Evolutionary conservation across 2,797 vertebrate genomes (phyloP).

Genomic region (Scomberomorus guttatus): DNA sequence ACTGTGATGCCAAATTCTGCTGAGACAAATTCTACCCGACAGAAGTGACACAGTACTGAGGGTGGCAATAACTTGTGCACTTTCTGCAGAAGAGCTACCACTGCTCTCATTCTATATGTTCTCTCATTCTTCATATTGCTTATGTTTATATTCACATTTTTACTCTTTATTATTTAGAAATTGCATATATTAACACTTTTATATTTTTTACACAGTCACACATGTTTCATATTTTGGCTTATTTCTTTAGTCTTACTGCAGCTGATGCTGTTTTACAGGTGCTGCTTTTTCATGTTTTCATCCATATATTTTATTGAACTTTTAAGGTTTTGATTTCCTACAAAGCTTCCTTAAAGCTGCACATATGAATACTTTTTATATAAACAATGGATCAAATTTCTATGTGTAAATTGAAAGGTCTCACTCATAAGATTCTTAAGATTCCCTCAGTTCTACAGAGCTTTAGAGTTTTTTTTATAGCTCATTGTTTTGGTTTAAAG

Average conservation of each 20-base stretch:
- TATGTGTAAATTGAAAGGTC: too few relatives aligned
- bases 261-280: neutral
- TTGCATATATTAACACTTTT: neutral
- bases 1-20: conserved; percentile 4
- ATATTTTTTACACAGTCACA: neutral
- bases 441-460: too few relatives aligned
- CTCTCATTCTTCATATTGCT: neutral
- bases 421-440: too few relatives aligned
- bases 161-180: too few relatives aligned
- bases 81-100: neutral
- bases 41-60: conserved; percentile 21
- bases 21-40: conserved; percentile 17
- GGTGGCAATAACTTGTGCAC: neutral
- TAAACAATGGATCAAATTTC: too few relatives aligned
- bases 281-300: too few relatives aligned
- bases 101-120: neutral
- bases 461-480: too few relatives aligned
- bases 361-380: too few relatives aligned
- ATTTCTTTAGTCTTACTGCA: neutral
- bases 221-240: neutral
- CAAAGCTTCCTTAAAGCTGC: neutral
- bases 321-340: neutral
- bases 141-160: neutral
- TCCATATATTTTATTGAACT: too few relatives aligned
- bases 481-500: too few relatives aligned